These are phyloP conservation scores for Drosophila micromelanica DNA, from an alignment of 1,140 invertebrate species.

Conservation along the genomic window DNA sequence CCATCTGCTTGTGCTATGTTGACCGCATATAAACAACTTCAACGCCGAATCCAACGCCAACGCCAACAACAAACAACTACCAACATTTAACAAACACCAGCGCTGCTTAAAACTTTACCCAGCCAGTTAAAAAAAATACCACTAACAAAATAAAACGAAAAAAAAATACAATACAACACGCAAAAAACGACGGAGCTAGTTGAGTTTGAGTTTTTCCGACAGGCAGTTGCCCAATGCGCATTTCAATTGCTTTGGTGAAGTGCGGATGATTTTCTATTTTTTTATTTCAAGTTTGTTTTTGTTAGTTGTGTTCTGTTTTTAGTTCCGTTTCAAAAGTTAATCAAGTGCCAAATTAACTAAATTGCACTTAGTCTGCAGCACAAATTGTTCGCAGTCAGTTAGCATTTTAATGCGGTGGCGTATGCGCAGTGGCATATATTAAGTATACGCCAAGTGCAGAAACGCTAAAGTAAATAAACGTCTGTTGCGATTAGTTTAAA, in stretches of 20 bases:
- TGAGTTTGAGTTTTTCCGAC: conserved; percentile 68
- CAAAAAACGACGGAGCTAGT: conserved; percentile 45
- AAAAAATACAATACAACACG: conserved; percentile 15
- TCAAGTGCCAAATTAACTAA: conserved; percentile 78
- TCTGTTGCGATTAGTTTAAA: conserved; percentile 1
- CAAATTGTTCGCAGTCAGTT: conserved; percentile 52
- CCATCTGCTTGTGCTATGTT: conserved; percentile 44
- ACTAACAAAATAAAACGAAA: conserved; percentile 25
- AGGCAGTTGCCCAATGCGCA: conserved; percentile 68
- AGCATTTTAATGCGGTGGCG: conserved; percentile 45
- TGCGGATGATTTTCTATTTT: conserved; percentile 14
- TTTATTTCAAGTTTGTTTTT: conserved; percentile 14
- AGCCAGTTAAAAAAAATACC: conserved; percentile 62
- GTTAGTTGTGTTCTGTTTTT: conserved; percentile 4
- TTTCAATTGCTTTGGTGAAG: conserved; percentile 64
- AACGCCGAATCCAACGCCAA: conserved; percentile 20
- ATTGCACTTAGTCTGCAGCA: conserved; percentile 58
- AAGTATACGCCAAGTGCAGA: conserved; percentile 45
- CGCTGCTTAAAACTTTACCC: conserved; percentile 66
- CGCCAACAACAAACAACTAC: conserved; percentile 47
- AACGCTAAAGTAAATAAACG: conserved; percentile 20
- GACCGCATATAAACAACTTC: conserved; percentile 70
- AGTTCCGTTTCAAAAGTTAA: conserved; percentile 62
- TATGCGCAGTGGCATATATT: conserved; percentile 60
- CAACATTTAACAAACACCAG: conserved; percentile 69